Conservation (phyloP, 2,888 invertebrate genomes). For the Calameuta pallipes region DNA sequence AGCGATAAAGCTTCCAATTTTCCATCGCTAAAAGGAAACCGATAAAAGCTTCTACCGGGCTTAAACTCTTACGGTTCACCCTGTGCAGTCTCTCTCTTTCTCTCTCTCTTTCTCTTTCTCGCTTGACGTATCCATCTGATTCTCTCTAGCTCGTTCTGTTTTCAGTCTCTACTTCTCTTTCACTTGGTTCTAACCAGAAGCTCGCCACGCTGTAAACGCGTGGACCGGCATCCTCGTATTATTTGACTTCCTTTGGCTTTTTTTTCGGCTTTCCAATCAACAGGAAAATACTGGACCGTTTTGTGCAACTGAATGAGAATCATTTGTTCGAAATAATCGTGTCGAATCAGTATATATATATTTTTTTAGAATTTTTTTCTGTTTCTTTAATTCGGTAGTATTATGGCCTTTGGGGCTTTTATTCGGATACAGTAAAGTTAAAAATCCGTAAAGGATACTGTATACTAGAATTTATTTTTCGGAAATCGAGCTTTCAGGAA, state of each 20-base stretch:
- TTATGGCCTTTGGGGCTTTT: neutral
- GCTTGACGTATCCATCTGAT: neutral
- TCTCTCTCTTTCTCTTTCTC: slow-evolving; percentile 19
- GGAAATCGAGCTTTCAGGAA: neutral
- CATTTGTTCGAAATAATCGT: neutral
- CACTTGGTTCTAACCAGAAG: neutral
- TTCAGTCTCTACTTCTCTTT: slow-evolving; percentile 11
- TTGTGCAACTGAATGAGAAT: neutral
- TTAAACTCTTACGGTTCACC: slow-evolving; percentile 20
- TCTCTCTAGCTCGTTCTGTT: slow-evolving; percentile 6
- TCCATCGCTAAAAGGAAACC: slow-evolving; percentile 36
- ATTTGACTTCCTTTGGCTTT: neutral
- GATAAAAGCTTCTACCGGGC: slow-evolving; percentile 28
- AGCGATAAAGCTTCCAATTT: slow-evolving; percentile 53
- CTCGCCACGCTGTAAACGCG: neutral
- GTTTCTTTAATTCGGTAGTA: neutral
- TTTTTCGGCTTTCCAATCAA: neutral
- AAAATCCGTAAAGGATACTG: neutral
- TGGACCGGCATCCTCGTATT: neutral
- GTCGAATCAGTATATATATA: neutral
- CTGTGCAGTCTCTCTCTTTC: slow-evolving; percentile 23
- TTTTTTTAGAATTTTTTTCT: neutral
- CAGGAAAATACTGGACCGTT: neutral
- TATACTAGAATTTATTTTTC: neutral
- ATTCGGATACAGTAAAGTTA: neutral